phyloP scores from a whole-genome alignment of 1,140 invertebrate species.

The Saccostrea echinata region DNA sequence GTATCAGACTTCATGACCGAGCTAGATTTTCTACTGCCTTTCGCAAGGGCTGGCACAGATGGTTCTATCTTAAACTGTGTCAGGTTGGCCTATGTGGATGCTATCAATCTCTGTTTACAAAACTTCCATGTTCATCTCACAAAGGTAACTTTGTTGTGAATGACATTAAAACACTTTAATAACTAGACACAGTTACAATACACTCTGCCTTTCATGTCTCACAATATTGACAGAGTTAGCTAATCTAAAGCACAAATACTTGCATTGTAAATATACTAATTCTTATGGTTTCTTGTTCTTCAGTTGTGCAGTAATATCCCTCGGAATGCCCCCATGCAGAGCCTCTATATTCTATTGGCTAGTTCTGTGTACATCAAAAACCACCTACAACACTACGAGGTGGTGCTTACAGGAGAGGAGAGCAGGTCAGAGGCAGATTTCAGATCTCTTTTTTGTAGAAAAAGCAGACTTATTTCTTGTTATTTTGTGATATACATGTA shows the following conservation, averaged over 20 bases:
- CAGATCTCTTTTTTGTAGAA: not conserved
- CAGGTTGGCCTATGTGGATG: slow-evolving; percentile 70
- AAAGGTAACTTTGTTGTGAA: slow-evolving; percentile 63
- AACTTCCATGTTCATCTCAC: slow-evolving; percentile 70
- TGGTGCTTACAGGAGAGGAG: slow-evolving; percentile 69
- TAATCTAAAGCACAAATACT: not conserved
- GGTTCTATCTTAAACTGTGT: slow-evolving; percentile 68
- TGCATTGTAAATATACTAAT: not conserved
- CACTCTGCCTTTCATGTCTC: too few species aligned
- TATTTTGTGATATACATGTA: too few species aligned
- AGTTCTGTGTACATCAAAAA: slow-evolving; percentile 74
- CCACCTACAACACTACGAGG: slow-evolving; percentile 71
- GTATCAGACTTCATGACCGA: slow-evolving; percentile 65
- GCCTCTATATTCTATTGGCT: slow-evolving; percentile 67
- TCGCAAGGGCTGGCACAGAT: slow-evolving; percentile 71
- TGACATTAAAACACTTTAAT: not conserved
- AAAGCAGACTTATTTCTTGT: too few species aligned
- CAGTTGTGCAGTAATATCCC: slow-evolving; percentile 73
- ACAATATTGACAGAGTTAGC: too few species aligned
- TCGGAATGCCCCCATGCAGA: slow-evolving; percentile 66
- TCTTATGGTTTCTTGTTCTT: slow-evolving; percentile 38
- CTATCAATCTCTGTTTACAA: slow-evolving; percentile 67
- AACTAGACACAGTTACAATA: not conserved
- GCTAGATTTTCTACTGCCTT: slow-evolving; percentile 68
- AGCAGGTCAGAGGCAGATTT: slow-evolving; percentile 60